phyloP scores from a whole-genome alignment of 2,797 vertebrate species.

The Glossophaga mutica region DNA sequence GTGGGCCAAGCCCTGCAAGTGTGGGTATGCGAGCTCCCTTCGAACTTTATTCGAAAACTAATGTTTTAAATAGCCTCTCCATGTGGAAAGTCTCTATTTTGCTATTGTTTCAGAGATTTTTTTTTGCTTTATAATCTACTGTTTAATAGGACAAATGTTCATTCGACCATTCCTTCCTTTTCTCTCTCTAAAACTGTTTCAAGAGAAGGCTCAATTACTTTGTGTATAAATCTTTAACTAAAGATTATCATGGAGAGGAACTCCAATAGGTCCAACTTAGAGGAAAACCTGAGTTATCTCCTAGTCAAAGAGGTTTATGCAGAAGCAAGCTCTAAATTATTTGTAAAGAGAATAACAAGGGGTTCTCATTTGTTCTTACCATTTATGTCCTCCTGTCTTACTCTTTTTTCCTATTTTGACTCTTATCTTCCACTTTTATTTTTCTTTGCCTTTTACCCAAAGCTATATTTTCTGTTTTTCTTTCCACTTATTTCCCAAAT shows the following conservation, averaged over 20 bases:
- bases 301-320: neutral
- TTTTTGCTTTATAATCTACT: neutral
- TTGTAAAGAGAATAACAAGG: neutral
- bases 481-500: neutral
- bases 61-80: neutral
- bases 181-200: neutral
- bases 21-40: neutral
- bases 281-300: neutral
- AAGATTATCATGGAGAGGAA: neutral
- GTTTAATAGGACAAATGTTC: neutral
- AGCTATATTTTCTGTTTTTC: neutral
- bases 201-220: neutral
- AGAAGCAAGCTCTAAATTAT: neutral
- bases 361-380: neutral
- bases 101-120: neutral
- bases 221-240: neutral
- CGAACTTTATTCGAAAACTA: neutral
- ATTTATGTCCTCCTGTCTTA: neutral
- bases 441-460: neutral
- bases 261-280: neutral
- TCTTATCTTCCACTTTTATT: neutral
- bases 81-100: neutral
- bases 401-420: neutral
- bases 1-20: no score
- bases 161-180: neutral